Base-by-base conservation (phyloP, 37 sponge, comb jelly and placozoan genomes). In the Spongia lamella region DNA sequence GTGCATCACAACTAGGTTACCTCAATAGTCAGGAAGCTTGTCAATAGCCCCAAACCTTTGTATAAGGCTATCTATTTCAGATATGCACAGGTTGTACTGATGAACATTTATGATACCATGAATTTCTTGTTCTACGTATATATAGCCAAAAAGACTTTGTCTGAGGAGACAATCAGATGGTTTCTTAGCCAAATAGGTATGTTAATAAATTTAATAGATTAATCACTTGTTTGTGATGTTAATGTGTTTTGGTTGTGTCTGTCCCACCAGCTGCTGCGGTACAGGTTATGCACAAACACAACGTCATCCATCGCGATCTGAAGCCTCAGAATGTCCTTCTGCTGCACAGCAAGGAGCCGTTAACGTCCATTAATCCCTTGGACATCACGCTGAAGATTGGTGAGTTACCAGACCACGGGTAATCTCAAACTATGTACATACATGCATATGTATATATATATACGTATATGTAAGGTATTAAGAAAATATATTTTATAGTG, bases 261-360 rank as follows among this genome's bases (percentile, higher is more conserved):
- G n/a, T n/a, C n/a, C n/a, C n/a, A n/a, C n/a, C 75, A 94, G 95
- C 89, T 33, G 56, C 37, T 13, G 92, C 92, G 7, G 61, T 95
- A 55, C 34, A 54, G 4, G 90, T 78, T 16, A 70, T 95, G 1
- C 82, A 71, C 61, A 32, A 61, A 37, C 72, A 68, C 62, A 77
- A 89, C 53, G 84, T 95, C 56, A 89, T 95, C 39, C 96, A 95
- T 71, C 68, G 96, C 21, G 96, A 95, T 61, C 75, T 95, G 50
- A 95, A 95, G 73, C 96, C 96, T 0, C 93, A 92, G 75, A 95
- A 95, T 75, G 74, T 95, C 39, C 90, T 95, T 26, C 90, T 95
- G 55, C 81, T 84, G 39, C 86, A 84, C 52, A 78, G 75, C 56
- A 19, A 38, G 22, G 21, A 67, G 38, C 55, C 66, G 22, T 22